Evolutionary conservation across 2,888 invertebrate species (phyloP), one percentile per base, ranked within the genome.

Genomic region (Microplitis deprimator): DNA sequence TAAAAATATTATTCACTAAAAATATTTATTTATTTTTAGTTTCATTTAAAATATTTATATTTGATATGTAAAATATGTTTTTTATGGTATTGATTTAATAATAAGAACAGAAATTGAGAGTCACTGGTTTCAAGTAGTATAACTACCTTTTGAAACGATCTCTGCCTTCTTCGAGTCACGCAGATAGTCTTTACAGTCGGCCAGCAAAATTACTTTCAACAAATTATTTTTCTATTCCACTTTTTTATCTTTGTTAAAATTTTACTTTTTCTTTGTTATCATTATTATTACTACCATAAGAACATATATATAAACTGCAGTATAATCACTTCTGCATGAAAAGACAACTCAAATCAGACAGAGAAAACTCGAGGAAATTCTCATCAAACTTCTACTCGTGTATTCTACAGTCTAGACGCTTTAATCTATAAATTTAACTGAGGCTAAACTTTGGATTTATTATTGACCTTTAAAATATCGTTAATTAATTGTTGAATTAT

Each of bases 201-300:
- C 50, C 8, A 68, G 50, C 70, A 70, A 70, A 70, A 70, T 70
- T 70, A 70, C 70, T 70, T 70, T 70, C 70, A 7, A 13, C 20
- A 16, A 70, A 70, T 59, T 50, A 70, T 70, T 70, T 29, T 60
- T 50, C 29, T 70, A 50, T 50, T 13, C 13, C 13, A 13, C 13
- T 50, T 13, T 13, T 50, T 50, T 50, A 10, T 50, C 50, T 3
- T 50, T 50, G 1, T 50, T 50, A 10, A 50, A 50, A 50, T 50
- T 50, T 50, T 50, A 4, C 8, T 50, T 50, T 2, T 10, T 50
- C 50, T 50, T 50, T 13, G 13, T 50, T 50, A 10, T 50, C 13
- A 13, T 50, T 50, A 50, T 50, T 50, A 50, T 50, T 50, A 50
- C 13, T 50, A 50, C 5, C 50, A 10, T 13, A 13, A 50, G 50